phyloP scores from a whole-genome alignment of 1,140 invertebrate genomes.

The Lepidostoma basale region DNA sequence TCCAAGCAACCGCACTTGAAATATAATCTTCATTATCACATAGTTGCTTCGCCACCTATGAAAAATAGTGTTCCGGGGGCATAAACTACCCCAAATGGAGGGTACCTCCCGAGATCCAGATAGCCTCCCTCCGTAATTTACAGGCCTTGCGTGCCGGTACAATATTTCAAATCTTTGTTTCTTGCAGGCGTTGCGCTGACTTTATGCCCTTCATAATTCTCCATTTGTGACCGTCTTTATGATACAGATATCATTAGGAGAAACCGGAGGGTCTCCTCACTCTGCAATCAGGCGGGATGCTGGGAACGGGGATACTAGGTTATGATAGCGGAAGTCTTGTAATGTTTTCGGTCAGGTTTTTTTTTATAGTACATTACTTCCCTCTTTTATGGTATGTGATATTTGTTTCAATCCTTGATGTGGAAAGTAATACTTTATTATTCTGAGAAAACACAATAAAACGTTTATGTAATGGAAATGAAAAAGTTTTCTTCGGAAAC shows the following conservation, averaged over 20 bases:
- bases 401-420: too few species aligned
- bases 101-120: background rate
- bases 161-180: constrained; percentile 45
- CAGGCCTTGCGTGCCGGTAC: constrained; percentile 40
- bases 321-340: too few species aligned
- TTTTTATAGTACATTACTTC: too few species aligned
- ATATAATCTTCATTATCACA: background rate
- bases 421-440: too few species aligned
- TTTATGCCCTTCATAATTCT: constrained; percentile 46
- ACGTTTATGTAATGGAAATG: too few species aligned
- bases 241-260: constrained; percentile 44
- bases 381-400: too few species aligned
- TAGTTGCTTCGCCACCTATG: background rate
- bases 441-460: too few species aligned
- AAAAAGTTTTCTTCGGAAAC: too few species aligned
- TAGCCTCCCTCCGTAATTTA: constrained; percentile 31
- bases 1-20: background rate
- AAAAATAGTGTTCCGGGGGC: background rate
- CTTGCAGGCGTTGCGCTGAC: constrained; percentile 39
- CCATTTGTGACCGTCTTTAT: constrained; percentile 44
- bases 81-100: background rate
- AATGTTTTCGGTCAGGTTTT: too few species aligned
- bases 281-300: background rate
- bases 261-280: background rate
- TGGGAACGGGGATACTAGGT: too few species aligned